Conservation (phyloP, 1,140 invertebrate species). For the Zaprionus kolodkinae region DNA sequence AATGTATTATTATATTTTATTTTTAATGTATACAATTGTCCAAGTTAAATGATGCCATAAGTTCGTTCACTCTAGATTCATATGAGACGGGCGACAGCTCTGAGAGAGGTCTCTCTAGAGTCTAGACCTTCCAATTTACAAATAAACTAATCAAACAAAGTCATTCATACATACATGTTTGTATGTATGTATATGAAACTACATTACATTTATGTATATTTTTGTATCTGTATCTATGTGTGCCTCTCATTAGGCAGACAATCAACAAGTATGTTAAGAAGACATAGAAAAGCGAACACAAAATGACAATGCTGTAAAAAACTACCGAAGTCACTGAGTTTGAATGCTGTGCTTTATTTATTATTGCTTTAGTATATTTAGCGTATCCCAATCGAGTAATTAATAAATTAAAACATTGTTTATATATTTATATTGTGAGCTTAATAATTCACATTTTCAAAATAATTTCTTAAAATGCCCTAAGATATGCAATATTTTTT, state of each 20-base stretch:
- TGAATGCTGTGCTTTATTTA: neutral
- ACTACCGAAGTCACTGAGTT: neutral
- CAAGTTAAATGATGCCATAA: constrained; percentile 24
- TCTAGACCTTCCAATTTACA: neutral
- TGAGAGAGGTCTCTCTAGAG: neutral
- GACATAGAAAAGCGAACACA: constrained; percentile 55
- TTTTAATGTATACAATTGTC: constrained; percentile 7
- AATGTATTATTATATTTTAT: constrained; percentile 5
- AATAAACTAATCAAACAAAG: constrained; percentile 29
- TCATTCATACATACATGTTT: neutral
- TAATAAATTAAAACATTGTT: too few relatives aligned
- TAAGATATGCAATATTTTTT: too few relatives aligned
- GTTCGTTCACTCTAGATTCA: constrained; percentile 21
- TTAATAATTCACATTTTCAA: too few relatives aligned
- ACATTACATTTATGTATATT: constrained; percentile 6
- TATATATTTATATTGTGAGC: neutral
- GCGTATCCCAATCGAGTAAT: too few relatives aligned
- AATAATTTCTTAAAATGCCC: too few relatives aligned
- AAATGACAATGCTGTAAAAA: constrained; percentile 1
- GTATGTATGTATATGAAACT: too few relatives aligned
- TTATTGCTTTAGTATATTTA: neutral
- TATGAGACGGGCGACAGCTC: neutral
- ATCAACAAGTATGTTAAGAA: constrained; percentile 47
- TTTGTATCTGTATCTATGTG: neutral
- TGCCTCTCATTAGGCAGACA: constrained; percentile 40